A percentile compares a stretch with the other conserved stretches of the same genome.
Evolutionary conservation across 2,113 vertebrate species (phyloP).

Genomic region (Antigone vipio): DNA sequence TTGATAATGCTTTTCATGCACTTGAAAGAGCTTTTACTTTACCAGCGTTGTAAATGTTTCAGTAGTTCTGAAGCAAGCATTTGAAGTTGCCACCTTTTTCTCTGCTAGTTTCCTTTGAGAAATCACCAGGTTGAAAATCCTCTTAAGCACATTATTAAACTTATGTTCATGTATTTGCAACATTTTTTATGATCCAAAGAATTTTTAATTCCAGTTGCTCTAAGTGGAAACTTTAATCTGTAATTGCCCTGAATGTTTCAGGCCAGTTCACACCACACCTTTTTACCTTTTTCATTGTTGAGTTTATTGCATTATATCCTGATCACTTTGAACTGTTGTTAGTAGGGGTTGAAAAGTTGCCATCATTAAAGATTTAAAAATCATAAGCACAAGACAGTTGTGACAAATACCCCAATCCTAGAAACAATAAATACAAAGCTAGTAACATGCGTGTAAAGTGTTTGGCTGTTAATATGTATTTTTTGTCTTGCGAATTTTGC

Average conservation of each 20-base stretch:
- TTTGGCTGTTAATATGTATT: constrained; percentile 18
- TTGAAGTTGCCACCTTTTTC: not conserved
- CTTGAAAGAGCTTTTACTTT: not conserved
- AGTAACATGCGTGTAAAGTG: not conserved
- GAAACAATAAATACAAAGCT: constrained; percentile 12
- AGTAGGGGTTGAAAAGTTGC: not conserved
- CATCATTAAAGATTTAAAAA: not conserved
- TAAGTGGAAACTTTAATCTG: not conserved
- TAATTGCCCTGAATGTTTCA: not conserved
- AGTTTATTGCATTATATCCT: not conserved
- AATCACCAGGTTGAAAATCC: not conserved
- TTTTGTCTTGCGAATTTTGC: not conserved
- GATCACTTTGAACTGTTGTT: not conserved
- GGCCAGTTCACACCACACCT: not conserved
- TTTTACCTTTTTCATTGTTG: not conserved
- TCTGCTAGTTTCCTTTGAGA: not conserved
- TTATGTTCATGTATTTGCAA: not conserved
- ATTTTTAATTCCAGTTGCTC: not conserved
- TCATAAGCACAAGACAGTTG: not conserved
- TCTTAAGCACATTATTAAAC: not conserved
- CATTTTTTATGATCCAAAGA: not conserved
- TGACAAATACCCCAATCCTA: not conserved
- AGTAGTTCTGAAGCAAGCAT: not conserved
- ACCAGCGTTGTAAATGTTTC: not conserved
- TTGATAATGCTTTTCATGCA: not conserved